phyloP scores from a whole-genome alignment of 2,888 invertebrate genomes.

The Aphidius colemani region DNA sequence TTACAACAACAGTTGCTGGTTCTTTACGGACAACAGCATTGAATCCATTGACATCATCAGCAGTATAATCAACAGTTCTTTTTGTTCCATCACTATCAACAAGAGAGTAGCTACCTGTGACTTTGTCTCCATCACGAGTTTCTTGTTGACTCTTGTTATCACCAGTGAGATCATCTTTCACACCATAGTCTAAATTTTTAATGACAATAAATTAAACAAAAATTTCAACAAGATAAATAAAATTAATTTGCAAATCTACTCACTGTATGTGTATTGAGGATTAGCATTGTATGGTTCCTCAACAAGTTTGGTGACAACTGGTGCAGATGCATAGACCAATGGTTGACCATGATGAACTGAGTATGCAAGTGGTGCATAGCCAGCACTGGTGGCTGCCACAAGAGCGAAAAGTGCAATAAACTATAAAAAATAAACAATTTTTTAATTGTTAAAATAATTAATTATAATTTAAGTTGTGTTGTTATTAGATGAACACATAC shows the following conservation, averaged over 20 bases:
- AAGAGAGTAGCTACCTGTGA: constrained; percentile 59
- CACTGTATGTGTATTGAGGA: constrained; percentile 56
- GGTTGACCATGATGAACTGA: constrained; percentile 43
- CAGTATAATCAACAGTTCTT: constrained; percentile 53
- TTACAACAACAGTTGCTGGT: constrained; percentile 48
- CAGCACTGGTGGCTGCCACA: constrained; percentile 62
- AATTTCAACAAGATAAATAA: too few relatives aligned
- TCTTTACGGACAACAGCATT: constrained; percentile 56
- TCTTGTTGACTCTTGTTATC: constrained; percentile 53
- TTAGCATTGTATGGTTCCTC: constrained; percentile 40
- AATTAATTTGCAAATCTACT: too few relatives aligned
- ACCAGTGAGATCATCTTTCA: constrained; percentile 52
- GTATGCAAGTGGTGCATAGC: constrained; percentile 49
- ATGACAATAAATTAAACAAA: too few relatives aligned
- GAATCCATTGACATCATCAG: constrained; percentile 53
- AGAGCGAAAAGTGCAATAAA: constrained; percentile 52
- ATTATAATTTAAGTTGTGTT: too few relatives aligned
- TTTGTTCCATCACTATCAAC: constrained; percentile 61
- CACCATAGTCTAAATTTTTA: constrained; percentile 28
- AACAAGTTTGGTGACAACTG: constrained; percentile 45
- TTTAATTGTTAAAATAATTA: background rate
- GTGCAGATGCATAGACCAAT: constrained; percentile 36
- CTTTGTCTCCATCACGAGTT: constrained; percentile 52
- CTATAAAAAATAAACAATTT: constrained; percentile 35
- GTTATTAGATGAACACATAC: constrained; percentile 36